phyloP scores from a whole-genome alignment of 1,140 invertebrate genomes.

The Varroa destructor region DNA sequence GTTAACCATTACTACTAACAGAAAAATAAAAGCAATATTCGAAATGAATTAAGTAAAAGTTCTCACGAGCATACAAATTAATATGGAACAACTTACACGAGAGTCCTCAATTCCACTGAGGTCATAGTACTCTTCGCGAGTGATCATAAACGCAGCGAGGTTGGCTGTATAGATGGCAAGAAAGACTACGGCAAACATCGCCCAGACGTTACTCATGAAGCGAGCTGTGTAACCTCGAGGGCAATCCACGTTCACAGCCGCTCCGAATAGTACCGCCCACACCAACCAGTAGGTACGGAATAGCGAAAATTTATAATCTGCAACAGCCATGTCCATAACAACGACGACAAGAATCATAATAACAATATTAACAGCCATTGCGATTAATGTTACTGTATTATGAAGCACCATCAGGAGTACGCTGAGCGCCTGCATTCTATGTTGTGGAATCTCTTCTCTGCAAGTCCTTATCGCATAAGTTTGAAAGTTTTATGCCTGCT shows the following conservation, averaged over 20 bases:
- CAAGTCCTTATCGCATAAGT: no score
- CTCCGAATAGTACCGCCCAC: conserved; percentile 98
- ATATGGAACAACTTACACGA: conserved; percentile 41
- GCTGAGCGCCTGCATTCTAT: neutral
- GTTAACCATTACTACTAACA: no score
- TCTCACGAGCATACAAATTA: no score
- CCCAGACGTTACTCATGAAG: conserved; percentile 95
- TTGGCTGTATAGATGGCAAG: conserved; percentile 87
- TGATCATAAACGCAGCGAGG: conserved; percentile 98
- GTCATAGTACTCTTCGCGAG: conserved; percentile 89
- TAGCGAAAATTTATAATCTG: conserved; percentile 68
- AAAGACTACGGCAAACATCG: conserved; percentile 89
- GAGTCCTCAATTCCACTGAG: conserved; percentile 80
- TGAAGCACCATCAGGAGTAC: conserved; percentile 26
- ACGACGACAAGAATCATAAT: conserved; percentile 15
- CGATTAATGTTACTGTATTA: conserved; percentile 32
- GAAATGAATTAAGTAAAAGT: no score
- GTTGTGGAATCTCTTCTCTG: no score
- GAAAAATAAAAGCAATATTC: no score
- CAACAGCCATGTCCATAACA: conserved; percentile 17
- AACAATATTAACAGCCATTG: conserved; percentile 36
- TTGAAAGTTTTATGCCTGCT: no score
- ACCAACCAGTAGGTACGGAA: conserved; percentile 96
- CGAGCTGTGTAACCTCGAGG: conserved; percentile 78
- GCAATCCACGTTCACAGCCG: conserved; percentile 87